These are phyloP conservation scores for Tachina fera DNA, from an alignment of 2,888 invertebrate species.

Conservation along the genomic window DNA sequence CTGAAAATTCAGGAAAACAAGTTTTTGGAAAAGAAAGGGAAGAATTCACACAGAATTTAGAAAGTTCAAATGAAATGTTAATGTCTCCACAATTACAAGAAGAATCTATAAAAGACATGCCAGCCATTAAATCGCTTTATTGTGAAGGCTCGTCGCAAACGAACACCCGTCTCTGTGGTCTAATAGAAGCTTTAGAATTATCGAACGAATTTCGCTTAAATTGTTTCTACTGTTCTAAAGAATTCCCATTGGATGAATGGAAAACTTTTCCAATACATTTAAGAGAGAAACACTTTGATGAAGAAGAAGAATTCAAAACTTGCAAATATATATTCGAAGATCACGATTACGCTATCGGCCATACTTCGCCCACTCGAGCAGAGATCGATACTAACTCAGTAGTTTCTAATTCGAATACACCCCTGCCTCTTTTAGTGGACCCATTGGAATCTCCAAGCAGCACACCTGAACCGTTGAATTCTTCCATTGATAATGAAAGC, in stretches of 20 bases:
- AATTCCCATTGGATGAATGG: slow-evolving; percentile 44
- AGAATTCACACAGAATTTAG: slow-evolving; percentile 3
- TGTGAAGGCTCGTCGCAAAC: slow-evolving; percentile 38
- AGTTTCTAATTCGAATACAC: not conserved
- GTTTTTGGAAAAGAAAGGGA: slow-evolving; percentile 8
- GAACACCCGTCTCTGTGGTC: slow-evolving; percentile 48
- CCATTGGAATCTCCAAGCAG: not conserved
- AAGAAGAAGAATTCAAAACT: slow-evolving; percentile 32
- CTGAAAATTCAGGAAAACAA: slow-evolving; percentile 10
- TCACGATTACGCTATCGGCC: slow-evolving; percentile 48
- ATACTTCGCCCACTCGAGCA: not conserved
- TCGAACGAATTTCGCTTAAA: slow-evolving; percentile 36
- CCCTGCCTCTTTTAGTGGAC: not conserved
- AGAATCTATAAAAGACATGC: slow-evolving; percentile 9
- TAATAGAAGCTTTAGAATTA: slow-evolving; percentile 39
- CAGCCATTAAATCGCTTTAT: slow-evolving; percentile 14
- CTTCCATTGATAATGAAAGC: not conserved
- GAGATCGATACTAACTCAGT: not conserved
- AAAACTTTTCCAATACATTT: slow-evolving; percentile 31
- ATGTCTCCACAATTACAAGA: not conserved
- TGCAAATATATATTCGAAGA: slow-evolving; percentile 32
- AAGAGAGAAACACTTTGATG: slow-evolving; percentile 13
- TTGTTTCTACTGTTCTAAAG: slow-evolving; percentile 48
- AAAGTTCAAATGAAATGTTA: not conserved
- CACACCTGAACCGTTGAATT: not conserved